A percentile compares a stretch with the other conserved stretches of the same genome.
These are phyloP conservation scores for Nothocercus nigrocapillus DNA, from an alignment of 2,113 vertebrate genomes.

Conservation along the genomic window DNA sequence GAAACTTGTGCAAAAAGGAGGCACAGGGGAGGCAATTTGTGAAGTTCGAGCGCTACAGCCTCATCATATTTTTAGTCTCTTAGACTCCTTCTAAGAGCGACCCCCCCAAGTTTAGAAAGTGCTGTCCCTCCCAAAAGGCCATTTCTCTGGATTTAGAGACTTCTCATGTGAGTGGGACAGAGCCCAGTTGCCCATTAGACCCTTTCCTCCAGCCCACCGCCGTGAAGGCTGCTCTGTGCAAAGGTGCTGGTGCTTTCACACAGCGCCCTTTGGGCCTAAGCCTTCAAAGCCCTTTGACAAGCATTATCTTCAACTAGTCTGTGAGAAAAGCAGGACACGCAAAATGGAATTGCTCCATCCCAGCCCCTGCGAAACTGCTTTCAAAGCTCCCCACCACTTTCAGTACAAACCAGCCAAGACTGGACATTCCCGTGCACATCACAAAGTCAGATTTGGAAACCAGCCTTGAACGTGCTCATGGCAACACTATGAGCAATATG, in stretches of 20 bases:
- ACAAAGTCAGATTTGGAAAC: background rate
- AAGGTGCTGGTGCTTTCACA: rapidly evolving
- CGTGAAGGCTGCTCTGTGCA: background rate
- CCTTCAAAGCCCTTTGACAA: background rate
- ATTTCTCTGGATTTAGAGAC: background rate
- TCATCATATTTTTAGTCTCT: background rate
- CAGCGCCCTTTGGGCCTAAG: background rate
- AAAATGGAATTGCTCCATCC: background rate
- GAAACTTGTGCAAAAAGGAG: background rate
- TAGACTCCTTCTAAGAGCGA: background rate
- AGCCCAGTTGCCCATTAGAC: background rate
- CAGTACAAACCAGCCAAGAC: background rate
- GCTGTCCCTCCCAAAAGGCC: background rate
- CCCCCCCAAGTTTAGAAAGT: background rate
- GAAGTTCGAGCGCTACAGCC: background rate
- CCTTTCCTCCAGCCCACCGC: background rate
- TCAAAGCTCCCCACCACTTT: background rate
- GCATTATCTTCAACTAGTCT: background rate
- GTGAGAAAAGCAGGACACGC: background rate
- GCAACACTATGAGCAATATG: background rate
- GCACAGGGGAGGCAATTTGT: background rate
- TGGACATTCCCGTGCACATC: background rate
- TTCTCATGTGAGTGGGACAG: background rate
- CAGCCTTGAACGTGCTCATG: background rate
- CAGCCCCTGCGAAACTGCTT: background rate